These are phyloP conservation scores for Thamnophis sirtalis DNA, from an alignment of 2,113 vertebrate genomes.

Conservation along the genomic window DNA sequence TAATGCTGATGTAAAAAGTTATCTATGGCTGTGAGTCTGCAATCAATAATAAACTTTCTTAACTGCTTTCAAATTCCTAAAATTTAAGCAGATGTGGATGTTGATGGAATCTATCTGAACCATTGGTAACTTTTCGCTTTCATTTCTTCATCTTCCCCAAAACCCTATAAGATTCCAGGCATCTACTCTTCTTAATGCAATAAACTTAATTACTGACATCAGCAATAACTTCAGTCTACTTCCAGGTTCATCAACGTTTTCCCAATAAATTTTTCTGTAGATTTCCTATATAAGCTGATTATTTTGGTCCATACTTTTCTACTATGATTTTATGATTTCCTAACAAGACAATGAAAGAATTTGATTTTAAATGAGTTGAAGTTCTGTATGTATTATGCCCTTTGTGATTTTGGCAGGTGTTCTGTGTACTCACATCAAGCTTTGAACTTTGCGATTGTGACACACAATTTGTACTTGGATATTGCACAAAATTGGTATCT, in stretches of 20 bases:
- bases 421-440: background rate
- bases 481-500: background rate
- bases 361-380: background rate
- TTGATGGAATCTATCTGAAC: background rate
- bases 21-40: background rate
- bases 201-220: background rate
- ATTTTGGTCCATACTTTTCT: background rate
- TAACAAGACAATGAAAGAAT: fast-evolving
- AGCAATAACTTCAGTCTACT: background rate
- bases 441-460: conserved; percentile 1
- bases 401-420: background rate
- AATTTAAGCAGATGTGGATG: background rate
- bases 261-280: background rate
- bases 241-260: background rate
- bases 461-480: background rate
- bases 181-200: background rate
- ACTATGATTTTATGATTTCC: background rate
- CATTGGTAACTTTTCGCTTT: background rate
- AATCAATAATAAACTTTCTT: background rate
- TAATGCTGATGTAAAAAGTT: background rate
- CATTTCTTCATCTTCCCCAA: background rate
- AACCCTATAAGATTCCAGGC: background rate
- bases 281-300: background rate
- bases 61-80: background rate
- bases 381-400: background rate